phyloP scores from a whole-genome alignment of 2,888 invertebrate species.

The Eutolmus rufibarbis region DNA sequence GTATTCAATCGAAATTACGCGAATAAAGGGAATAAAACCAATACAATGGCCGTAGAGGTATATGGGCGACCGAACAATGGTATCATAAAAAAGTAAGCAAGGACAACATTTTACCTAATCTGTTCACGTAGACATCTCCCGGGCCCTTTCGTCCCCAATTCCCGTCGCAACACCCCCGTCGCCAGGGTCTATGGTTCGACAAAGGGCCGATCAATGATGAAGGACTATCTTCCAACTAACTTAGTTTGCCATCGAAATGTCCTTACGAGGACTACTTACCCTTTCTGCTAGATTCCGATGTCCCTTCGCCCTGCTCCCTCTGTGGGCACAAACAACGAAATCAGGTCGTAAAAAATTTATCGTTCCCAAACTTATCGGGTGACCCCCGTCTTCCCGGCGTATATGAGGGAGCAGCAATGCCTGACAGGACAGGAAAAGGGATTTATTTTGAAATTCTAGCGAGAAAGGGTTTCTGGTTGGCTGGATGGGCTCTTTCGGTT shows the following conservation, averaged over 20 bases:
- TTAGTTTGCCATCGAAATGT: conserved; percentile 27
- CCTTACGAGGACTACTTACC: background rate
- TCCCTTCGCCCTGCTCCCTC: background rate
- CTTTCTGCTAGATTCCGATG: background rate
- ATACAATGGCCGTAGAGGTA: background rate
- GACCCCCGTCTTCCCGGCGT: background rate
- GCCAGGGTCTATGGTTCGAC: background rate
- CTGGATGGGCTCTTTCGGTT: background rate
- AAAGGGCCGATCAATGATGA: conserved; percentile 23
- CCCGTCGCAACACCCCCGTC: background rate
- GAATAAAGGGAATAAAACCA: conserved; percentile 13
- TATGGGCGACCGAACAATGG: background rate
- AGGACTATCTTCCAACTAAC: conserved; percentile 28
- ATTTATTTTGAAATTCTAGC: conserved; percentile 22
- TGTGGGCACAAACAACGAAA: conserved; percentile 23
- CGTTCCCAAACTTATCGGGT: conserved; percentile 26
- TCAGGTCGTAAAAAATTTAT: conserved; percentile 39
- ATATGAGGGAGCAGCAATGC: background rate
- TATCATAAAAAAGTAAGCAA: background rate
- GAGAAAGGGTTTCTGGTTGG: conserved; percentile 26
- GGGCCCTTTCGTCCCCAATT: background rate
- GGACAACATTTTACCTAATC: conserved; percentile 27
- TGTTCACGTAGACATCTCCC: conserved; percentile 19
- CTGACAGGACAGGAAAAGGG: conserved; percentile 23
- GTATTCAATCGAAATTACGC: conserved; percentile 24